phyloP scores from a whole-genome alignment of 2,888 invertebrate species.

The Netelia melanura region DNA sequence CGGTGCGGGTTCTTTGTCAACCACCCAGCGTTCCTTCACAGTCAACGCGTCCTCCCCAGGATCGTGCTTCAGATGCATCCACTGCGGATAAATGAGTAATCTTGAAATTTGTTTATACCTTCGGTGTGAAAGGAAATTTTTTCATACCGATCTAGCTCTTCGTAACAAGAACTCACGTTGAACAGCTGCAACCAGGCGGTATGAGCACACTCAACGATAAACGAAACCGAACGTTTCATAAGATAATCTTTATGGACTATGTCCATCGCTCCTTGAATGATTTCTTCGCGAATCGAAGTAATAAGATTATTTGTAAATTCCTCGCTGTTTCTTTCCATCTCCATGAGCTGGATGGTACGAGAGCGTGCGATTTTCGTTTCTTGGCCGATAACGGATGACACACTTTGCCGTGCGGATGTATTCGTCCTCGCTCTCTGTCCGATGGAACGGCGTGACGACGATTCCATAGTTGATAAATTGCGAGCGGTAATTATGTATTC shows the following conservation, averaged over 20 bases:
- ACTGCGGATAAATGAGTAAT: conserved; percentile 15
- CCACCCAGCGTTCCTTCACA: conserved; percentile 48
- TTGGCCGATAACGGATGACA: neutral
- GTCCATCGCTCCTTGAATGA: conserved; percentile 60
- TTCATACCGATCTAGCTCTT: neutral
- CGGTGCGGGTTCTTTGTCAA: conserved; percentile 46
- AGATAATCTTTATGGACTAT: conserved; percentile 47
- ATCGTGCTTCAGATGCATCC: conserved; percentile 60
- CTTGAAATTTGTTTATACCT: neutral
- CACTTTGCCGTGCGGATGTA: conserved; percentile 7
- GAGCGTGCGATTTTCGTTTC: conserved; percentile 47
- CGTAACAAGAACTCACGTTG: conserved; percentile 42
- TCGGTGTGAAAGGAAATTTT: too few species aligned
- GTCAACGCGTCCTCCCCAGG: conserved; percentile 39
- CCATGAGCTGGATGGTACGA: conserved; percentile 59
- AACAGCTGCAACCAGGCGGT: conserved; percentile 66
- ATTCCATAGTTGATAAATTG: conserved; percentile 3
- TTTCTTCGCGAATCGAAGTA: conserved; percentile 70
- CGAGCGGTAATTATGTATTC: neutral
- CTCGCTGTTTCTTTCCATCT: conserved; percentile 64
- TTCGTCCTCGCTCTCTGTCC: neutral
- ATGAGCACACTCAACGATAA: conserved; percentile 63
- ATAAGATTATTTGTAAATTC: conserved; percentile 61
- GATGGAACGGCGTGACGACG: neutral
- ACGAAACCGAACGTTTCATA: conserved; percentile 56